phyloP scores from a whole-genome alignment of 1,140 invertebrate species.

The Bombus breviceps region DNA sequence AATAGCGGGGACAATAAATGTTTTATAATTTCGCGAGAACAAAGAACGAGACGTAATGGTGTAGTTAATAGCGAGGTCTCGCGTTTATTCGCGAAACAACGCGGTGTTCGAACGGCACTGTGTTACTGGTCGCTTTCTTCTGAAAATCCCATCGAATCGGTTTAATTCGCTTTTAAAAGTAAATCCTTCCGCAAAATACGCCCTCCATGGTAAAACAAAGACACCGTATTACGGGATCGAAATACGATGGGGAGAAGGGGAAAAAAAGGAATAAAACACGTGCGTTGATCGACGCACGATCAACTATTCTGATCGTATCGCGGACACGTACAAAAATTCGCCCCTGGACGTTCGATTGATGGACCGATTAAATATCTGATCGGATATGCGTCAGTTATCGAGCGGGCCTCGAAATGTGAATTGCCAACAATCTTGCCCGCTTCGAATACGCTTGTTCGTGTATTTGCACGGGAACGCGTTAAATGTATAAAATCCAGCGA shows the following conservation, averaged over 20 bases:
- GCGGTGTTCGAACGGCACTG: background rate
- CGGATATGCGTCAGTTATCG: constrained; percentile 31
- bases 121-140: background rate
- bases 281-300: constrained; percentile 1
- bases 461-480: background rate
- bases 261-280: background rate
- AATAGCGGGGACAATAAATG: background rate
- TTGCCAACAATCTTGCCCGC: constrained; percentile 6
- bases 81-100: background rate
- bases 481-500: background rate
- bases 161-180: constrained; percentile 25
- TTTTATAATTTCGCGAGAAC: background rate
- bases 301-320: constrained; percentile 16
- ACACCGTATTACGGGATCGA: constrained; percentile 9
- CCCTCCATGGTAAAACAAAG: background rate
- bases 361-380: constrained; percentile 32
- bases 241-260: background rate
- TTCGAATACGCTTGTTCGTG: background rate
- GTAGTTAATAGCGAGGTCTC: background rate
- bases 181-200: background rate
- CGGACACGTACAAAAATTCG: background rate
- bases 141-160: background rate
- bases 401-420: background rate
- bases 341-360: constrained; percentile 21
- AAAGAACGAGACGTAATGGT: background rate